Evolutionary conservation across 2,797 vertebrate genomes (phyloP), one percentile per base, ranked within the genome.

Genomic region (Denticeps clupeoides): DNA sequence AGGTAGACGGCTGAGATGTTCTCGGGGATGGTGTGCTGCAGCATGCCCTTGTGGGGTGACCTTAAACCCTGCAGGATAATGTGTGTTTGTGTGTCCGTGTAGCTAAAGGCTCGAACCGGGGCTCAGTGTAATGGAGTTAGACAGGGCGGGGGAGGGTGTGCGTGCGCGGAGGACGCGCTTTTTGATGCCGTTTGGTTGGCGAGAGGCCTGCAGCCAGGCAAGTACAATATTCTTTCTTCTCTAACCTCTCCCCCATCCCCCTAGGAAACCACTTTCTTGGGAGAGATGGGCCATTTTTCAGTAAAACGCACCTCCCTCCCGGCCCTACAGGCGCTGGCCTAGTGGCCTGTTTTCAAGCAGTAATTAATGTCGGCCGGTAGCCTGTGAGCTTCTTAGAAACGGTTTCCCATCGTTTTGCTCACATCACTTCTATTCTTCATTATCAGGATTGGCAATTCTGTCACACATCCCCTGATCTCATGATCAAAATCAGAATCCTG

Each of bases 81-180:
- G 41, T 49, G 43, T 33, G 54, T 43, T 32, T 47, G 41, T 12
- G 18, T 26, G 24, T 45, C 60, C 22, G 54, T 47, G 28, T 37
- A 45, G 38, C 58, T 53, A 48, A 62, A 16, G 47, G 56, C 54
- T 37, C 35, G 41, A 51, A 18, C 35, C 54, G n/a, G 53, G 23
- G 21, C 41, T 63, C 53, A 60, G 31, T 28, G 21, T 70, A 59
- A 68, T 62, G 27, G 13, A 33, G 16, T 59, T 28, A 45, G 64
- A 68, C 59, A 55, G 61, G 43, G 33, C 23, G 16, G 50, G 28
- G 35, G 32, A 47, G 45, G 47, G 10, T 11, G 23, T 8, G 4
- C 16, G 28, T 22, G 9, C 13, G 28, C 9, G 5, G 18, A 24
- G 23, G 15, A 13, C 11, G 32, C 3, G 24, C 25, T 46, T 18